Evolutionary conservation across 2,797 vertebrate species (phyloP), one percentile per base, ranked within the genome.

Genomic region (Myotis pilosus): DNA sequence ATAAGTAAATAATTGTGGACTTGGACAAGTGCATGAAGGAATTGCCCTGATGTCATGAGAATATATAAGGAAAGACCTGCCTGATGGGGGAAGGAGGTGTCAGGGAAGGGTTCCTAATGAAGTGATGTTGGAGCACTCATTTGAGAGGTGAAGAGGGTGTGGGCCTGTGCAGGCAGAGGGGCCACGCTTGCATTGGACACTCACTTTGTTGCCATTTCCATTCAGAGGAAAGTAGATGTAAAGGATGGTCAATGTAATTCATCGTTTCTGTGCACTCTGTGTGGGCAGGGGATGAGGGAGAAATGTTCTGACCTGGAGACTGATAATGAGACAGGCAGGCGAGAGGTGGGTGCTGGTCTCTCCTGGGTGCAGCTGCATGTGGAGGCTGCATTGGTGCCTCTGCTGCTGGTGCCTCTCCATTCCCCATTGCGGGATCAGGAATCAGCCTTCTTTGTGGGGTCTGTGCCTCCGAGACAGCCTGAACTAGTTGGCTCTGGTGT

Each of bases 191-290:
- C 4, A 30, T 23, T 20, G 1, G 8, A 1, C 2, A 0, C 51
- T 60, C 51, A 53, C 44, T 76, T 19, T 5, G 30, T 62, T 38
- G 25, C 64, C 41, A 30, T 69, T 87, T 79, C 57, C 51, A 62
- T 78, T 79, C 60, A 86, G 62, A 72, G 91, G 95, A 79, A 55
- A 60, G 53, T 44, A 20, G 11, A 0, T 72, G 64, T 36, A 36
- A 44, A 17, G 41, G 53, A 5, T 25, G 49, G 49, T 53, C n/a
- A 0, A 6, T 55, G 51, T 16, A 3, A 25, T 25, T 25, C 19
- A 16, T 25, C 74, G 53, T 72, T 85, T 51, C 47, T 60, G 47
- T 66, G 33, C 15, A 16, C 10, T 62, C 30, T 12, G 28, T 55
- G 7, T 62, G 68, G 33, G 47, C 66, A 69, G 33, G 47, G 55